phyloP scores from a whole-genome alignment of 2,888 invertebrate species.

The Lepidochitona cinerea region DNA sequence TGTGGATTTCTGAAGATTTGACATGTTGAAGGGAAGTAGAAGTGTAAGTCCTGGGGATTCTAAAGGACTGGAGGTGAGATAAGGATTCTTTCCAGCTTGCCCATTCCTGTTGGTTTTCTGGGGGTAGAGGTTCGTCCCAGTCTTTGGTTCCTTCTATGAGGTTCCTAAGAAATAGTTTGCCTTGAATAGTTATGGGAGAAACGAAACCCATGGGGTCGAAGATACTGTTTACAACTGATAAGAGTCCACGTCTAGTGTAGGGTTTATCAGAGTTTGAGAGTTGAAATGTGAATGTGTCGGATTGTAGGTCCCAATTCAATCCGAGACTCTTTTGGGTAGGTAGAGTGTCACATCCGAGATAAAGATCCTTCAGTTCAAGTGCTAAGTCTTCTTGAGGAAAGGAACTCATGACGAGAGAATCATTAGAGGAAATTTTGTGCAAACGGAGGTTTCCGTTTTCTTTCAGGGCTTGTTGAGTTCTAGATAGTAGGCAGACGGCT shows the following conservation, averaged over 20 bases:
- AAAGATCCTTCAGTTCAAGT: background rate
- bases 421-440: slow-evolving; percentile 13
- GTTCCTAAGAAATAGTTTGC: slow-evolving; percentile 9
- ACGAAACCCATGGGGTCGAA: slow-evolving; percentile 18
- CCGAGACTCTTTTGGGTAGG: slow-evolving; percentile 12
- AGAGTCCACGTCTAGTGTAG: background rate
- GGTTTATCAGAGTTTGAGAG: background rate
- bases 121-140: slow-evolving; percentile 14
- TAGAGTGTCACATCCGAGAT: slow-evolving; percentile 4
- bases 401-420: slow-evolving; percentile 7
- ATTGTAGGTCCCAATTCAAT: slow-evolving; percentile 5
- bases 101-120: background rate
- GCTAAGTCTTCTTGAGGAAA: slow-evolving; percentile 11
- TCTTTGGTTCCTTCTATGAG: background rate
- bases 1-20: slow-evolving; percentile 5
- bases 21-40: background rate
- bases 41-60: slow-evolving; percentile 13
- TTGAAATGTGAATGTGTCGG: background rate
- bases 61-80: background rate
- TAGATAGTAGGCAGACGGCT: slow-evolving; percentile 14
- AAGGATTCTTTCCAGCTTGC: slow-evolving; percentile 10
- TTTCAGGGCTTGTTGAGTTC: slow-evolving; percentile 6
- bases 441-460: slow-evolving; percentile 12
- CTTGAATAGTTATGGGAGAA: slow-evolving; percentile 9
- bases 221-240: slow-evolving; percentile 16